phyloP scores from a whole-genome alignment of 2,113 vertebrate genomes.

The Recurvirostra avosetta region DNA sequence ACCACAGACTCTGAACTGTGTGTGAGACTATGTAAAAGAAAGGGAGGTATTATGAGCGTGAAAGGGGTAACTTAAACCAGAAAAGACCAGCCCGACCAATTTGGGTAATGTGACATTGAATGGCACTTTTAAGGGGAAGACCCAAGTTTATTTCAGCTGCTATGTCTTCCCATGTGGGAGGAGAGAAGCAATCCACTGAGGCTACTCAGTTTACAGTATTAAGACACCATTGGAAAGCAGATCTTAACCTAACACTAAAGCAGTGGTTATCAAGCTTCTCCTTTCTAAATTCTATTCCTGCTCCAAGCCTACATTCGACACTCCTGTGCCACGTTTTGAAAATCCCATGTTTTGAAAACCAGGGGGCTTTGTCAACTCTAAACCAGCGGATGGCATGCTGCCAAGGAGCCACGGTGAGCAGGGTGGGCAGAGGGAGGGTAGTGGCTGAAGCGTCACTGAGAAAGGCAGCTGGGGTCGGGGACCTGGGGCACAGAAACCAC shows the following conservation, averaged over 20 bases:
- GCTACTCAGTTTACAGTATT: not conserved
- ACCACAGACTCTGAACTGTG: not conserved
- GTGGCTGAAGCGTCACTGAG: rapidly evolving
- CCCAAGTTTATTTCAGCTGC: not conserved
- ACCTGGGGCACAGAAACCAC: not conserved
- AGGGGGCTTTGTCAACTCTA: not conserved
- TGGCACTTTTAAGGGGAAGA: not conserved
- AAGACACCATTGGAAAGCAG: not conserved
- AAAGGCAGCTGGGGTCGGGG: not conserved
- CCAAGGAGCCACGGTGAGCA: not conserved
- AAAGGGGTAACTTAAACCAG: not conserved
- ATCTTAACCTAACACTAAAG: not conserved
- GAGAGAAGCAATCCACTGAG: not conserved
- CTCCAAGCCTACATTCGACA: not conserved
- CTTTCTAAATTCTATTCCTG: not conserved
- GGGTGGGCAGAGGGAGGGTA: not conserved
- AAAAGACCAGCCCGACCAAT: not conserved
- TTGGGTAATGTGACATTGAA: not conserved
- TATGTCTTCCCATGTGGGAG: not conserved
- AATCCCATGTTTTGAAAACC: not conserved
- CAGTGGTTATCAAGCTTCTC: not conserved
- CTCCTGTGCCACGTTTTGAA: rapidly evolving
- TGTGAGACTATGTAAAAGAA: not conserved
- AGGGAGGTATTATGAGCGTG: not conserved
- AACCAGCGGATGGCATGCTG: not conserved